phyloP scores from a whole-genome alignment of 2,113 vertebrate species.

The Ophthalmolycus amberensis region DNA sequence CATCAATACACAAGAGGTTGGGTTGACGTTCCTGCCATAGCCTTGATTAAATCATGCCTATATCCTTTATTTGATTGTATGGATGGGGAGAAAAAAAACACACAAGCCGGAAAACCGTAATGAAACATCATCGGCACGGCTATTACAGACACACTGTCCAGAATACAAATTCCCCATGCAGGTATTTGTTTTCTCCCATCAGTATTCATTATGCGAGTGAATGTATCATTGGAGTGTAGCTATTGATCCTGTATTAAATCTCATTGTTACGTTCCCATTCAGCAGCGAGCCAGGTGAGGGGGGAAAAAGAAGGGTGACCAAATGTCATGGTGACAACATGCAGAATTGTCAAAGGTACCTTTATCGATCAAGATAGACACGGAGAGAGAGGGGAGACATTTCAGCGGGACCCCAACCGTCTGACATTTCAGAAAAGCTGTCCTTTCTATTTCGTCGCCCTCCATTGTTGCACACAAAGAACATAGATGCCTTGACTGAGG shows the following conservation, averaged over 20 bases:
- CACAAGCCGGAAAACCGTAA: slow-evolving; percentile 67
- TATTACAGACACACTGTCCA: slow-evolving; percentile 66
- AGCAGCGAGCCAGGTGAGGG: slow-evolving; percentile 66
- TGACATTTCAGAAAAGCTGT: slow-evolving; percentile 82
- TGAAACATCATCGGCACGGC: slow-evolving; percentile 72
- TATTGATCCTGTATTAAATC: slow-evolving; percentile 81
- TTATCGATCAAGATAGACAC: slow-evolving; percentile 81
- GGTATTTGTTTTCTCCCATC: slow-evolving; percentile 78
- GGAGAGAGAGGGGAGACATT: slow-evolving; percentile 65
- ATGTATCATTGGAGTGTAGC: slow-evolving; percentile 77
- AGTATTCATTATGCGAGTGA: slow-evolving; percentile 77
- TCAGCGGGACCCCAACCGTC: slow-evolving; percentile 71
- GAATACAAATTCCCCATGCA: slow-evolving; percentile 76
- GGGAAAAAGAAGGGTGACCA: slow-evolving; percentile 72
- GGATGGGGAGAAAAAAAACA: slow-evolving; percentile 56
- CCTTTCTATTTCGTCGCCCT: slow-evolving; percentile 73
- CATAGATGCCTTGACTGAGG: slow-evolving; percentile 59
- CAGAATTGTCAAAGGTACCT: slow-evolving; percentile 79
- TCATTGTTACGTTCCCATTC: slow-evolving; percentile 78
- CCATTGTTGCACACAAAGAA: slow-evolving; percentile 74
- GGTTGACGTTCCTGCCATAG: slow-evolving; percentile 63
- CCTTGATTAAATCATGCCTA: slow-evolving; percentile 79
- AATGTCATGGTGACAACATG: slow-evolving; percentile 81
- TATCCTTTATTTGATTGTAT: slow-evolving; percentile 78
- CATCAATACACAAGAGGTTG: slow-evolving; percentile 75